Evolutionary conservation across 2,888 invertebrate genomes (phyloP), one percentile per base, ranked within the genome.

Genomic region (Eugnorisma glareosa): DNA sequence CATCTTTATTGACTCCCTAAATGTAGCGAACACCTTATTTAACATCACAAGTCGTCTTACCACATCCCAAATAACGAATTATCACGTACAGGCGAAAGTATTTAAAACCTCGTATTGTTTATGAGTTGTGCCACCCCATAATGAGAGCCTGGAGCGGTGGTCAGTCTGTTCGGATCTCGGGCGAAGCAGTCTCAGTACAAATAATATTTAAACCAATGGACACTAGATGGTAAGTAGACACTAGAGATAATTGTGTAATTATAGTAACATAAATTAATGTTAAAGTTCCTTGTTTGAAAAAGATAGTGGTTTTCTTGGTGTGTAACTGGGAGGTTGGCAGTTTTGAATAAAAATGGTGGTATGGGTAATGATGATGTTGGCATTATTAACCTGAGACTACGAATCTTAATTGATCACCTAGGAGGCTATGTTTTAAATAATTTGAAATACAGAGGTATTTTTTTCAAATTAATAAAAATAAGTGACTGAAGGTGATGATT

Each of bases 181-280:
- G 37, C 59, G 75, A 77, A 69, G 69, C 59, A 67, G 72, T 77
- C 71, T 76, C 66, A 73, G 77, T 79, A 76, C 81, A 74, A 81
- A 86, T 81, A 83, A 76, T 83, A 72, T 86, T 84, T 81, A 74
- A 80, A 82, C 75, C 68, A 80, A 69, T 72, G 57, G 78, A 67
- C 69, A 59, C 15, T 43, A 73, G 78, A 86, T 84, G 59, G 83
- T 78, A 83, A 71, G 61, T 78, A 57, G n/a, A n/a, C n/a, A n/a
- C n/a, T n/a, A n/a, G 13, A 84, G 84, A 84, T 84, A 84, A 83
- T 87, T 80, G 73, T 79, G 73, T 81, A 87, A 81, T 78, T 87
- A 86, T 73, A 84, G 86, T 75, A 83, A 84, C 78, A 73, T 84
- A 73, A 83, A 83, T 84, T 78, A 84, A 86, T 83, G 72, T 75